phyloP scores from a whole-genome alignment of 2,888 invertebrate genomes.

The Linnaemya tessellans region DNA sequence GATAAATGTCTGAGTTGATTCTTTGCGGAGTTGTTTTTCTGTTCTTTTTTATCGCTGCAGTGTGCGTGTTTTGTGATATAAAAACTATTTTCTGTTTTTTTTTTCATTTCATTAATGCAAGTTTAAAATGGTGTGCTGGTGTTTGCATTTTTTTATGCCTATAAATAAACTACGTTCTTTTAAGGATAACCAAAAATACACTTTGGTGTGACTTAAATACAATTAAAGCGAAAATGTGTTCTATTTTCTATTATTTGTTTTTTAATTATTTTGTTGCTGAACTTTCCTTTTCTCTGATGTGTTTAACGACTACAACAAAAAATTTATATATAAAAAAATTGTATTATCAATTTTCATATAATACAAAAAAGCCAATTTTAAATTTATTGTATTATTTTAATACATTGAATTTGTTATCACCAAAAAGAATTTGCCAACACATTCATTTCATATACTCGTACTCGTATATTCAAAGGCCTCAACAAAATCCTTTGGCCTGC shows the following conservation, averaged over 20 bases:
- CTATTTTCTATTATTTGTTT: background rate
- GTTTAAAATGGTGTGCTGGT: background rate
- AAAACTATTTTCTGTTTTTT: slow-evolving; percentile 31
- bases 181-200: background rate
- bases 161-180: background rate
- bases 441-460: too few relatives aligned
- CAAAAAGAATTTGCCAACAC: too few relatives aligned
- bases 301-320: too few relatives aligned
- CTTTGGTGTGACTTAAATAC: background rate
- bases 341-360: too few relatives aligned
- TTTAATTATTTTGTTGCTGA: background rate
- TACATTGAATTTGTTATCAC: too few relatives aligned
- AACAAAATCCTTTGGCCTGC: background rate
- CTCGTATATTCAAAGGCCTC: background rate
- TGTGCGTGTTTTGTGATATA: slow-evolving; percentile 37
- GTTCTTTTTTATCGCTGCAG: background rate
- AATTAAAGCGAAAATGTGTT: background rate
- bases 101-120: slow-evolving; percentile 5
- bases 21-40: background rate
- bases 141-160: slow-evolving; percentile 7
- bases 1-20: slow-evolving; percentile 35
- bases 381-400: too few relatives aligned
- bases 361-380: too few relatives aligned
- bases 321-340: too few relatives aligned
- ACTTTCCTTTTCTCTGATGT: too few relatives aligned